Evolutionary conservation across 2,113 vertebrate species (phyloP).

Genomic region (Pollachius pollachius): DNA sequence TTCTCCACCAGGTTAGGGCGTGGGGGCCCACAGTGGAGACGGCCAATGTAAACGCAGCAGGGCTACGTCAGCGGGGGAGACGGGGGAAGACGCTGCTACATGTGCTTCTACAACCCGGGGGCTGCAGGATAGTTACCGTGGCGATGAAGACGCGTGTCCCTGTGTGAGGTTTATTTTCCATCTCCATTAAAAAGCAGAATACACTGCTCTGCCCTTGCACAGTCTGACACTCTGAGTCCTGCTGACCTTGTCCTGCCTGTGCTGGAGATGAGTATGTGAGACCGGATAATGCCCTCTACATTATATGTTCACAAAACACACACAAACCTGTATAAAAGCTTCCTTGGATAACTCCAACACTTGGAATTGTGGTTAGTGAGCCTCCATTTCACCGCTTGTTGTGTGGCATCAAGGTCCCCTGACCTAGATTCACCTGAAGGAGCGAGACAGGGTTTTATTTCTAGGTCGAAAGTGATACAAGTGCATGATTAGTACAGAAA

Average conservation of each 20-base stretch:
- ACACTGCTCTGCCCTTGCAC: slow-evolving; percentile 47
- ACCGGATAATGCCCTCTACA: slow-evolving; percentile 22
- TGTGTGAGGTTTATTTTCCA: background rate
- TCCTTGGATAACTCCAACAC: slow-evolving; percentile 28
- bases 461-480: slow-evolving; percentile 38
- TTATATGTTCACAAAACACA: slow-evolving; percentile 19
- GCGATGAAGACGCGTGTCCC: background rate
- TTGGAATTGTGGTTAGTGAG: slow-evolving; percentile 6
- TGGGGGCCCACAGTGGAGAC: background rate
- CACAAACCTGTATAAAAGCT: slow-evolving; percentile 12
- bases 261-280: slow-evolving; percentile 31
- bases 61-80: slow-evolving; percentile 36
- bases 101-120: background rate
- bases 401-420: slow-evolving; percentile 31
- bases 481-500: slow-evolving; percentile 21
- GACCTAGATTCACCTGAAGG: slow-evolving; percentile 54
- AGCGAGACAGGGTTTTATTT: slow-evolving; percentile 32
- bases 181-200: slow-evolving; percentile 32
- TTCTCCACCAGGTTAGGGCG: slow-evolving; percentile 16
- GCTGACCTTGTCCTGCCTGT: slow-evolving; percentile 56
- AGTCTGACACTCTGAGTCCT: slow-evolving; percentile 51
- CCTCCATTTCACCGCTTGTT: slow-evolving; percentile 50
- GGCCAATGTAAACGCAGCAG: slow-evolving; percentile 15
- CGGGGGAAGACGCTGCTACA: slow-evolving; percentile 1
- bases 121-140: background rate